A percentile compares a stretch with the other conserved stretches of the same genome.
These are phyloP conservation scores for Hanleya hanleyi DNA, from an alignment of 2,888 invertebrate species.

Conservation along the genomic window DNA sequence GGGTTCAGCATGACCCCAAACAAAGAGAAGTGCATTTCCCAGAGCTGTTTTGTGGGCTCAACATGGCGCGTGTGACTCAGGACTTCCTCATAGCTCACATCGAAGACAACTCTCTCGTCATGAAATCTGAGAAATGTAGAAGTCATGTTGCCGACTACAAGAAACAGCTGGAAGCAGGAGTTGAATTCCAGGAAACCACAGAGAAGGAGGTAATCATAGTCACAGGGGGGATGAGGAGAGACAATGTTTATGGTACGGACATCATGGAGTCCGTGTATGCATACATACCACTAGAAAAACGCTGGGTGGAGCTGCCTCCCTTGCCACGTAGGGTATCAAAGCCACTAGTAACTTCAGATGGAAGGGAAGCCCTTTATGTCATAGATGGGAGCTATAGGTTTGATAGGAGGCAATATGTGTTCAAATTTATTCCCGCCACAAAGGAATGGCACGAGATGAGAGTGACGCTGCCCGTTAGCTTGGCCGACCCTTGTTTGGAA, in stretches of 20 bases:
- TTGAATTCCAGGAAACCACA: constrained; percentile 36
- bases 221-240: constrained; percentile 40
- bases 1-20: constrained; percentile 48
- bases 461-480: background rate
- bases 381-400: background rate
- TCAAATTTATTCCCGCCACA: background rate
- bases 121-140: constrained; percentile 42
- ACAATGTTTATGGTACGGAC: constrained; percentile 15
- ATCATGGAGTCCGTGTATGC: constrained; percentile 47
- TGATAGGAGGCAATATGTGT: background rate
- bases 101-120: constrained; percentile 39
- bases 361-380: background rate
- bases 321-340: constrained; percentile 34
- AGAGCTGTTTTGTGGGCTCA: constrained; percentile 49
- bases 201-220: constrained; percentile 48
- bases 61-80: constrained; percentile 41
- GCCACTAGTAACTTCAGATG: background rate
- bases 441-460: background rate
- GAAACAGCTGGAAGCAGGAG: constrained; percentile 45
- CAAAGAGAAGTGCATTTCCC: constrained; percentile 39
- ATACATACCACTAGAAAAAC: constrained; percentile 49
- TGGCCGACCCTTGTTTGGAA: background rate
- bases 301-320: constrained; percentile 56
- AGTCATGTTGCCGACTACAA: constrained; percentile 46
- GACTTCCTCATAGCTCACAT: constrained; percentile 41